Conservation (phyloP, 2,113 vertebrate genomes). For the Anguilla japonica region DNA sequence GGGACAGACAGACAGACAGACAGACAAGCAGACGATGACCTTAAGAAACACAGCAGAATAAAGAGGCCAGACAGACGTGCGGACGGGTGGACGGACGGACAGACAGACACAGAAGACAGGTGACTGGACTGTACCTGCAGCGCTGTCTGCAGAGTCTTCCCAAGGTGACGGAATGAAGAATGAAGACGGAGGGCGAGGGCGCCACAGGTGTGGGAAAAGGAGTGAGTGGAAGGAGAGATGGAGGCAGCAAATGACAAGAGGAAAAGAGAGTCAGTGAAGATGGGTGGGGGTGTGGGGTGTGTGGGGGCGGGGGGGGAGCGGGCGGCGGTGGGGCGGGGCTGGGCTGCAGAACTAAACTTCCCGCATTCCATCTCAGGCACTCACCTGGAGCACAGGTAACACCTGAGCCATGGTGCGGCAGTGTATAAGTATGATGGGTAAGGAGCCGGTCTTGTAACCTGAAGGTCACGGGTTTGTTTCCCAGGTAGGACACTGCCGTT, state of each 20-base stretch:
- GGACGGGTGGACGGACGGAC: not conserved
- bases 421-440: too few relatives aligned
- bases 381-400: too few relatives aligned
- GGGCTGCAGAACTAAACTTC: too few relatives aligned
- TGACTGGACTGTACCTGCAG: conserved; percentile 24
- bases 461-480: too few relatives aligned
- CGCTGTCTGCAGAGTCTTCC: conserved; percentile 8
- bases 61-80: not conserved
- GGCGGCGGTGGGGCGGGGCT: too few relatives aligned
- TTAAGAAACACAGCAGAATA: not conserved
- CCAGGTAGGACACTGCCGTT: too few relatives aligned
- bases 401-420: too few relatives aligned
- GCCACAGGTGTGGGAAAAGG: not conserved
- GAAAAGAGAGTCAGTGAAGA: not conserved
- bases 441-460: too few relatives aligned
- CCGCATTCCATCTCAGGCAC: too few relatives aligned
- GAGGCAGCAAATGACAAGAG: not conserved
- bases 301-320: too few relatives aligned
- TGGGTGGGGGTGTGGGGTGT: not conserved
- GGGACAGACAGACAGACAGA: not conserved
- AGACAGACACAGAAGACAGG: conserved; percentile 9
- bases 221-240: conserved; percentile 5
- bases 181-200: not conserved
- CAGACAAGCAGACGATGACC: not conserved
- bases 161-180: not conserved